Percentiles rank a stretch among this genome's conserved stretches.
phyloP scores from a whole-genome alignment of 2,888 invertebrate species.

The Caradrina kadenii region DNA sequence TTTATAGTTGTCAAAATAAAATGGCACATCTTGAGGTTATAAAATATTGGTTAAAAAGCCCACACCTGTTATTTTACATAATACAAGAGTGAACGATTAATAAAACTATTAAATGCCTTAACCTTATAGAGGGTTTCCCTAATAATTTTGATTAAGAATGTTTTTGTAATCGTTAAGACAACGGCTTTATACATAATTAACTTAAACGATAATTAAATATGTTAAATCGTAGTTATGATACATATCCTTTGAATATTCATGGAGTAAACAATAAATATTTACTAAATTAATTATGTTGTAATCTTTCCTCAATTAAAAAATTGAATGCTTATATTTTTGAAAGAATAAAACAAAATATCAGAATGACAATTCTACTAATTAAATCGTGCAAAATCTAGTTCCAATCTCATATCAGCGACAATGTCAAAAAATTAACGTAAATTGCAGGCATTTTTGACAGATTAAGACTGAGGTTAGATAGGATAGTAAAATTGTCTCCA shows the following conservation, averaged over 20 bases:
- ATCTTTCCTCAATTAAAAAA: neutral
- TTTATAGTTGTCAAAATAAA: slow-evolving; percentile 31
- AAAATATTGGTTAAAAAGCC: slow-evolving; percentile 34
- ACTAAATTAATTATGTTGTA: neutral
- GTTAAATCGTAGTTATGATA: neutral
- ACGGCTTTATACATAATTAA: neutral
- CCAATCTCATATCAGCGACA: no score
- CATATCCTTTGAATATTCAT: slow-evolving; percentile 7
- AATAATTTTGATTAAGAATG: neutral
- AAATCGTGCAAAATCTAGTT: no score
- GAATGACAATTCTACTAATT: no score
- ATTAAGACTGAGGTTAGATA: no score
- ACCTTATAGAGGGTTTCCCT: neutral
- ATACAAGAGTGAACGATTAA: slow-evolving; percentile 14
- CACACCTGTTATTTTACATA: slow-evolving; percentile 37
- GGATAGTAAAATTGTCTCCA: no score
- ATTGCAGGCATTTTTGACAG: no score
- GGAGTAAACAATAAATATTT: neutral
- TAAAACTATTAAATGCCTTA: neutral
- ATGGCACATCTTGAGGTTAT: slow-evolving; percentile 20
- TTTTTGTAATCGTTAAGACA: slow-evolving; percentile 8
- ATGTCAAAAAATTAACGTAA: no score
- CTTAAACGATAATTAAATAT: neutral
- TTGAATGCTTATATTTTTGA: neutral
- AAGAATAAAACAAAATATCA: neutral